A percentile compares a stretch with the other conserved stretches of the same genome.
Conservation (phyloP, 2,113 vertebrate genomes). For the Syngnathoides biaculeatus region DNA sequence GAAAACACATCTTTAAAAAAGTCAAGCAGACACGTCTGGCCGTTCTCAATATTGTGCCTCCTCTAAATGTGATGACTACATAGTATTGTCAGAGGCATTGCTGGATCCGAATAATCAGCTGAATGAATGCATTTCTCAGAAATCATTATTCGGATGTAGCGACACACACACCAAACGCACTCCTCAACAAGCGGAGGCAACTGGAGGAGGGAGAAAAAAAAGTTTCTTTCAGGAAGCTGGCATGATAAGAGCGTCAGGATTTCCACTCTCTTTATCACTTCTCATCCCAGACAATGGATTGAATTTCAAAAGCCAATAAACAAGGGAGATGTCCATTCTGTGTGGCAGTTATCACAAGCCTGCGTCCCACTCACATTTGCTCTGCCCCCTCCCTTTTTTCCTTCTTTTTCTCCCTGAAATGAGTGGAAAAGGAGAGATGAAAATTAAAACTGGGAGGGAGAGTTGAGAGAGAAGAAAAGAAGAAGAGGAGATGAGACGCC, state of each 20-base stretch:
- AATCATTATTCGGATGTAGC: slow-evolving; percentile 66
- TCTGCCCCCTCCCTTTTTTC: slow-evolving; percentile 25
- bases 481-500: slow-evolving; percentile 64
- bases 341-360: slow-evolving; percentile 72
- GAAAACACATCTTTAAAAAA: slow-evolving; percentile 27
- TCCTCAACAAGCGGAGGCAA: slow-evolving; percentile 66
- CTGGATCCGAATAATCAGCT: slow-evolving; percentile 67
- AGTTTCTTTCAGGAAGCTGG: slow-evolving; percentile 71
- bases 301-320: slow-evolving; percentile 77
- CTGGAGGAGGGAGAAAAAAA: slow-evolving; percentile 43
- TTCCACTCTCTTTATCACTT: slow-evolving; percentile 73
- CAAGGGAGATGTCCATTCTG: slow-evolving; percentile 76
- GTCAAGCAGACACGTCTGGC: slow-evolving; percentile 58
- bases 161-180: slow-evolving; percentile 61
- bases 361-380: slow-evolving; percentile 65
- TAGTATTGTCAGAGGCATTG: slow-evolving; percentile 64
- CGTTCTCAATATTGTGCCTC: slow-evolving; percentile 53
- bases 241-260: slow-evolving; percentile 72
- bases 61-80: slow-evolving; percentile 65
- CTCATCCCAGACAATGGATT: slow-evolving; percentile 72
- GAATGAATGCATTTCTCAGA: slow-evolving; percentile 71
- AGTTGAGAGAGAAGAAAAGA: slow-evolving; percentile 57
- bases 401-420: slow-evolving; percentile 50
- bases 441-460: slow-evolving; percentile 67
- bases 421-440: slow-evolving; percentile 61